Percentiles rank a stretch among this genome's conserved stretches.
Conservation (phyloP, 2,797 vertebrate species). For the Florisuga fusca region DNA sequence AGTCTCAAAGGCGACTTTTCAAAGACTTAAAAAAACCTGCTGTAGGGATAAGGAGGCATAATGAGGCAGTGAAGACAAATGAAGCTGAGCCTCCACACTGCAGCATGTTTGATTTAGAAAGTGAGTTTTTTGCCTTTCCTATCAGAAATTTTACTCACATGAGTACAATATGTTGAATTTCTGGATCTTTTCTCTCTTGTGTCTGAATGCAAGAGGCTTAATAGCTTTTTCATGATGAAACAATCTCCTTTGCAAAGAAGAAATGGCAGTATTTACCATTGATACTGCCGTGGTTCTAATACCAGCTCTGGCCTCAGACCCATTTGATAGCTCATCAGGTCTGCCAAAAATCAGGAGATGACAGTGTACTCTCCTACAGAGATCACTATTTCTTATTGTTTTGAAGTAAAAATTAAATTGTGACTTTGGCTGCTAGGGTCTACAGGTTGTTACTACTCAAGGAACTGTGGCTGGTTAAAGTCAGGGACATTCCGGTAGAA, state of each 20-base stretch:
- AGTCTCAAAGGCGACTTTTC: constrained; percentile 59
- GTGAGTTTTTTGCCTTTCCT: constrained; percentile 50
- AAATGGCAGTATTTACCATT: neutral
- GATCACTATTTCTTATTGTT: neutral
- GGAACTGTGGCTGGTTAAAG: neutral
- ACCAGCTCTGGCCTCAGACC: neutral
- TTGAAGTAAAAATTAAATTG: neutral
- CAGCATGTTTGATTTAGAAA: constrained; percentile 34
- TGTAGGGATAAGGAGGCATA: constrained; percentile 34
- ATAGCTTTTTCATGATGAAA: neutral
- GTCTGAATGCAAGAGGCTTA: neutral
- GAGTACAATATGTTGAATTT: constrained; percentile 7
- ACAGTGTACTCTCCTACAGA: neutral
- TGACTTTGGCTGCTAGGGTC: neutral
- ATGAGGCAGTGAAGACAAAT: constrained; percentile 44
- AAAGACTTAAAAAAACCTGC: constrained; percentile 5
- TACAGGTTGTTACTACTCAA: neutral
- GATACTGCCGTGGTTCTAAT: neutral
- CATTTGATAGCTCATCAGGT: neutral
- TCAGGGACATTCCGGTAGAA: neutral
- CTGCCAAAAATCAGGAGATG: neutral
- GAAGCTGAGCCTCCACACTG: constrained; percentile 4
- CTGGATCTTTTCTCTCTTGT: neutral
- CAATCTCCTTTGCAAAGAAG: neutral
- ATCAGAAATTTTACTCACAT: neutral